Evolutionary conservation across 1,140 invertebrate species (phyloP).

Genomic region (Drosophila ogumai): DNA sequence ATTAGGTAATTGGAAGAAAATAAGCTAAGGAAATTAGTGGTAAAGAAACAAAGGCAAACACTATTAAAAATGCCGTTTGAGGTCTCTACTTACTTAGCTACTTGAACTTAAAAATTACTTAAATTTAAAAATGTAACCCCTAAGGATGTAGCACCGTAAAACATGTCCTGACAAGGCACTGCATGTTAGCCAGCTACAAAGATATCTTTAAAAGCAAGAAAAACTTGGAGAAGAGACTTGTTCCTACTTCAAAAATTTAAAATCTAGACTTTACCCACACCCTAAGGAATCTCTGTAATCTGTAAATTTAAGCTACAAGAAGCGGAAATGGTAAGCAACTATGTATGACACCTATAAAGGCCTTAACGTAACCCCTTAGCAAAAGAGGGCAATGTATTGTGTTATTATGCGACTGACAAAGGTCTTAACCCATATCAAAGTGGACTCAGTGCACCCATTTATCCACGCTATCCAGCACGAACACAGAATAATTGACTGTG

Average conservation of each 20-base stretch:
- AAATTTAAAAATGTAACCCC: too few relatives aligned
- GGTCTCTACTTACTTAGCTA: too few relatives aligned
- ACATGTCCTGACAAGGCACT: too few relatives aligned
- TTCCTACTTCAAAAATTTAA: too few relatives aligned
- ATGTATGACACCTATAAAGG: background rate
- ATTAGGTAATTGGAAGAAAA: background rate
- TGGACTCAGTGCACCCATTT: background rate
- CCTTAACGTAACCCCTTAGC: too few relatives aligned
- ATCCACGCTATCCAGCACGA: background rate
- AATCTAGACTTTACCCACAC: too few relatives aligned
- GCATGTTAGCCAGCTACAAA: too few relatives aligned
- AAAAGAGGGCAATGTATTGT: background rate
- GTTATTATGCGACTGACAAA: background rate
- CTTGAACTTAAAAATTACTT: background rate
- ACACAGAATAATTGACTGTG: slow-evolving; percentile 13
- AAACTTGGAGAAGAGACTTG: too few relatives aligned
- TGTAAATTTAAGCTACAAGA: background rate
- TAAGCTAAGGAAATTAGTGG: too few relatives aligned
- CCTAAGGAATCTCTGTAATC: background rate
- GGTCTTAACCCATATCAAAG: background rate
- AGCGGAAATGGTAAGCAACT: background rate
- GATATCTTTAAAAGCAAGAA: too few relatives aligned
- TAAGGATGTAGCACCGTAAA: too few relatives aligned
- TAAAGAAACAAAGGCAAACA: background rate
- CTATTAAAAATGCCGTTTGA: too few relatives aligned